Evolutionary conservation across 1,140 invertebrate species (phyloP).

Genomic region (Brachionus koreanus): DNA sequence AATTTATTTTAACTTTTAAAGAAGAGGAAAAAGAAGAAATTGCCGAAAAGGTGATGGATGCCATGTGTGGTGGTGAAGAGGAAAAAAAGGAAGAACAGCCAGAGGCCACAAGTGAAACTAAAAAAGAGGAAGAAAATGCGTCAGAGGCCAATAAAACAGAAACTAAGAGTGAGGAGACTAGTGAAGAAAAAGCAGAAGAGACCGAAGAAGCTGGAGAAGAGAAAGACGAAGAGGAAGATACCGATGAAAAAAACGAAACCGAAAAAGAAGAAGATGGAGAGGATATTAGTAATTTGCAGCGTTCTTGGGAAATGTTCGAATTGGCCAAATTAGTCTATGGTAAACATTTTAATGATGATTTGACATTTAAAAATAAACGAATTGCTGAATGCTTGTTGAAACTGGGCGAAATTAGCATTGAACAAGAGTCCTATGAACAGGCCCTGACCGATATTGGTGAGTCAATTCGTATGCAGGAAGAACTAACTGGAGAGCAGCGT

Average conservation of each 20-base stretch:
- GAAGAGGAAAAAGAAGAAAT: conserved; percentile 38
- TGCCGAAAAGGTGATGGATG: neutral
- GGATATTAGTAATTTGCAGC: conserved; percentile 70
- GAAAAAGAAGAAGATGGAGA: conserved; percentile 50
- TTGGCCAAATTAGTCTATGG: conserved; percentile 60
- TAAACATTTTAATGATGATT: conserved; percentile 34
- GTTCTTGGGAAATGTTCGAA: conserved; percentile 86
- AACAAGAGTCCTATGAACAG: conserved; percentile 42
- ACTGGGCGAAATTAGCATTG: conserved; percentile 42
- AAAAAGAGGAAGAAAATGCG: conserved; percentile 44
- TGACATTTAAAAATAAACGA: conserved; percentile 39
- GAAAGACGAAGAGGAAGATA: conserved; percentile 47
- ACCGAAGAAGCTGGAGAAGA: conserved; percentile 48
- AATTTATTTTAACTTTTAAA: neutral
- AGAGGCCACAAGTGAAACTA: conserved; percentile 47
- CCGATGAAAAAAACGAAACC: conserved; percentile 45
- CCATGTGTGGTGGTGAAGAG: neutral
- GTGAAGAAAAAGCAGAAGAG: conserved; percentile 50
- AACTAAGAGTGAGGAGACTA: neutral
- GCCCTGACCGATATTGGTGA: conserved; percentile 24
- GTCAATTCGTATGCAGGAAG: conserved; percentile 23
- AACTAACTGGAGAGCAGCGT: neutral
- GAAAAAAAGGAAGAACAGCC: conserved; percentile 48
- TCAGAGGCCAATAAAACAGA: neutral
- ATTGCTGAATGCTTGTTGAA: conserved; percentile 39